Base-by-base conservation (phyloP, 2,888 invertebrate species). In the Zygogramma bicolorata region DNA sequence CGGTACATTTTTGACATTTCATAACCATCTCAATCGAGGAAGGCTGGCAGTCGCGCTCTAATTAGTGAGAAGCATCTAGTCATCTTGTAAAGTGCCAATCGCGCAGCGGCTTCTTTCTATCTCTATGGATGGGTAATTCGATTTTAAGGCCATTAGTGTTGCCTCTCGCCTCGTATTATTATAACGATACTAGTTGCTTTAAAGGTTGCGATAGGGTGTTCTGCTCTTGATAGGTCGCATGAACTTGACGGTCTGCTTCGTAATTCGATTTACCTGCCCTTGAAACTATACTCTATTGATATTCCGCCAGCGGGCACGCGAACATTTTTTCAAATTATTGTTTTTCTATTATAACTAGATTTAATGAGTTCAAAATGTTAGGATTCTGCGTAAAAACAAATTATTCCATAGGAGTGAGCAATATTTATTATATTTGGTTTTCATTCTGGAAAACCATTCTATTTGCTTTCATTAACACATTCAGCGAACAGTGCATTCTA, bases 71-170 rank as follows among this genome's bases (percentile, higher is more conserved):
- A 72, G 74, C 67, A 63, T 60, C 70, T 27, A 65, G 73, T 73
- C 73, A 75, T 73, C 75, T 68, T 62, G 61, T 75, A 75, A 82
- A 83, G 83, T 83, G 83, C 81, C 81, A 81, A 83, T 82, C 77
- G 77, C 76, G 76, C 71, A 79, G 76, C 78, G 79, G 79, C 80
- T 81, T 80, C 81, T 81, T 83, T 82, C 80, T 78, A 70, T 79
- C 77, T 77, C 80, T 80, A 80, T 81, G 81, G 82, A 82, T 74
- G 74, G 61, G 76, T 85, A 84, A 85, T 82, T 83, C 79, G 81
- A 84, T 85, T 85, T 81, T 73, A 69, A 71, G 46, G 77, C 85
- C 83, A 85, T 85, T 84, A 84, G 79, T 29, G 46, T 31, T 46
- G 46, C 42, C 29, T 18, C 40, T 15, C 20, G n/a, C 40, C 42